Base-by-base conservation (phyloP, 2,888 invertebrate species). In the Cephonodes hylas region DNA sequence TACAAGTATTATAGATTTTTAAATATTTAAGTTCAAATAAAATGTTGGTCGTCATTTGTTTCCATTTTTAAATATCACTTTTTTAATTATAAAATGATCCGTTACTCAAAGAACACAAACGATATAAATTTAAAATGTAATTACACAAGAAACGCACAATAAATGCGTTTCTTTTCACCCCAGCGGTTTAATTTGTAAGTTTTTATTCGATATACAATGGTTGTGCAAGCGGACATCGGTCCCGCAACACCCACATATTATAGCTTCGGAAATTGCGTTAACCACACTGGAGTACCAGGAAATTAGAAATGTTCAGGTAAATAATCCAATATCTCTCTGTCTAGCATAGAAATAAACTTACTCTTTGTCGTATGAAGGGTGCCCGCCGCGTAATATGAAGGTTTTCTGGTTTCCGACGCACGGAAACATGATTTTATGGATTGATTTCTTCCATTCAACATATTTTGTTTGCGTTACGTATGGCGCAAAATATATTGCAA, bases 261-360 rank as follows among this genome's bases (percentile, higher is more conserved):
- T 77, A 84, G 83, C 75, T 83, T 86, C 89, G 92, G 92, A 92
- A 92, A 92, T 92, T 91, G 88, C 86, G 88, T 89, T 91, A 91
- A 89, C 90, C 90, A 88, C 88, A 87, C 88, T 87, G 84, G 84
- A 85, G 81, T 83, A 85, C 85, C 91, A 91, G 91, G 92, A 92
- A 92, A 92, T 92, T 92, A 92, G 91, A 89, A 91, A 90, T 85
- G 90, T 88, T 91, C 83, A 83, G 85, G 86, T 84, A 84, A 88
- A 85, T 90, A 89, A 91, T 91, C 90, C 89, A 91, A 91, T 89
- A 86, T 87, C 85, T 83, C 82, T 77, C 76, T 78, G 75, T 78
- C 79, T 80, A 80, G 79, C 77, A 79, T 78, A 79, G 84, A 84
- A 84, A 85, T 85, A 86, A 84, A 87, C 81, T 82, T 77, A 73